Percentiles rank a stretch among this genome's conserved stretches.
Evolutionary conservation across 1,140 invertebrate genomes (phyloP).

Genomic region (Carcinoscorpius rotundicauda): DNA sequence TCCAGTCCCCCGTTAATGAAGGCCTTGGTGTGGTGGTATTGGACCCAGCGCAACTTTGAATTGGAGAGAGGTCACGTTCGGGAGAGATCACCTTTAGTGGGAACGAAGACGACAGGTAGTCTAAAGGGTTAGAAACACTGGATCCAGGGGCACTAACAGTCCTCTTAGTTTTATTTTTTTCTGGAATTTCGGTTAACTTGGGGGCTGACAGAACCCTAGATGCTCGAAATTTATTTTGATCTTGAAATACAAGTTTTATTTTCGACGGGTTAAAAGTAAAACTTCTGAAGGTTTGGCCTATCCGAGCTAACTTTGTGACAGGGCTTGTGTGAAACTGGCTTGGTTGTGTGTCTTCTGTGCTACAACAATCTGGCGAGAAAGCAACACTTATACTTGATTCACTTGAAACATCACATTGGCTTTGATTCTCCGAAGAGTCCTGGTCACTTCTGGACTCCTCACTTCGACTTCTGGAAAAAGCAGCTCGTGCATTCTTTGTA

Average conservation of each 20-base stretch:
- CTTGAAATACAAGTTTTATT: conserved; percentile 7
- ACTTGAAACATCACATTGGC: conserved; percentile 8
- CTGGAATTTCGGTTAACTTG: no score
- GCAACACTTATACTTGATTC: conserved; percentile 7
- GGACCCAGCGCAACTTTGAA: conserved; percentile 22
- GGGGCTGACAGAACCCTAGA: neutral
- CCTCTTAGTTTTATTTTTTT: conserved; percentile 1
- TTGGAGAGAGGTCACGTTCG: conserved; percentile 17
- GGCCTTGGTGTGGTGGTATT: neutral
- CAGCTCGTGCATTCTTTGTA: conserved; percentile 17
- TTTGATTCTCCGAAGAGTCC: conserved; percentile 11
- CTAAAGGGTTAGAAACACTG: neutral
- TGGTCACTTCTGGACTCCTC: conserved; percentile 22
- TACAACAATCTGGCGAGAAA: neutral
- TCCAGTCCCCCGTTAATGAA: no score
- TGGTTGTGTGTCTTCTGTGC: neutral
- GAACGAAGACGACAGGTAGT: neutral
- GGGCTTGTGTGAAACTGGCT: neutral
- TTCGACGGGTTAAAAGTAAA: neutral
- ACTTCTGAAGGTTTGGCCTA: neutral
- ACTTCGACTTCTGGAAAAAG: conserved; percentile 19
- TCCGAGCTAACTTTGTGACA: neutral
- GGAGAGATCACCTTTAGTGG: conserved; percentile 5
- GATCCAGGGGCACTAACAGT: conserved; percentile 9
- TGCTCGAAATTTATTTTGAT: conserved; percentile 4